Evolutionary conservation across 2,113 vertebrate genomes (phyloP), one percentile per base, ranked within the genome.

Genomic region (Anhinga rufa): DNA sequence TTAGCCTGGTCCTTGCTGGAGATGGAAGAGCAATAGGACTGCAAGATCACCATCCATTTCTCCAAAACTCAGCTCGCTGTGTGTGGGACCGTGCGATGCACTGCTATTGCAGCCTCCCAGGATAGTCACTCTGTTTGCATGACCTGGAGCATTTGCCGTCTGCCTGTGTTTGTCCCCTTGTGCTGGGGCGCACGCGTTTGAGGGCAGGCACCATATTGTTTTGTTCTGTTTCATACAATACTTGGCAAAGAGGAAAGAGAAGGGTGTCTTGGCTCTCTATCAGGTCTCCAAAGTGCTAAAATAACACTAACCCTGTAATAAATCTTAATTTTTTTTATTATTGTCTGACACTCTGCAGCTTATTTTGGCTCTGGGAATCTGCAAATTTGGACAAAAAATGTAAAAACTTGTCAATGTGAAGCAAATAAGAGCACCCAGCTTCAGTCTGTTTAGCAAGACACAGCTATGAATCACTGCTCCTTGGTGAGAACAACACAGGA

Each of bases 361-460:
- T 97, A 87, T 89, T 95, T 96, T 97, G 94, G 94, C 97, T 92
- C 64, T 22, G 54, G n/a, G 38, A 69, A 90, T 89, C 84, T n/a
- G 34, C 4, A 11, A 90, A 87, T 93, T 94, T 85, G 54, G 54
- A 87, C 78, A 22, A 85, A 92, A 94, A 88, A 44, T 14, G 19
- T 55, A 44, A 75, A 87, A 95, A 61, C 46, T 96, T 74, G 8
- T 94, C 26, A 74, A 52, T 88, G 49, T 58, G 84, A 61, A 92
- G 95, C n/a, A 68, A 92, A 94, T 85, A 90, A 96, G 91, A 95
- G 90, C 82, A 90, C 83, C 81, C 86, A 88, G 64, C 64, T 88
- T 60, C 46, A 91, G 86, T n/a, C 54, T 85, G 88, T 93, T 94
- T 76, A 93, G 92, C 74, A 80, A 85, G 81, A 87, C 76, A 29